phyloP scores from a whole-genome alignment of 2,113 vertebrate species.

The Rissa tridactyla region DNA sequence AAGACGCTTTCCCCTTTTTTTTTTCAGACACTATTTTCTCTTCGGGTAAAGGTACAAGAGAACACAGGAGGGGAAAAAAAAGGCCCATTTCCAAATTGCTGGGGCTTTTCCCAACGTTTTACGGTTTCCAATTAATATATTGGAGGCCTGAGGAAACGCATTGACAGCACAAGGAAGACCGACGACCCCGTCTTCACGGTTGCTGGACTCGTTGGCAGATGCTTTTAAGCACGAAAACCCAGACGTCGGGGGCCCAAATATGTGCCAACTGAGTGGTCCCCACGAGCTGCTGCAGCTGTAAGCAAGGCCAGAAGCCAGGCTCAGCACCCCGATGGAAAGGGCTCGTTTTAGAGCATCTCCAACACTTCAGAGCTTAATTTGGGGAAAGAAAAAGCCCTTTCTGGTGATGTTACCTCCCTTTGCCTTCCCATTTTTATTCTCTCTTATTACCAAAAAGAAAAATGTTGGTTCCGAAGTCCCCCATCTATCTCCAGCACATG shows the following conservation, averaged over 20 bases:
- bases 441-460: background rate
- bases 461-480: background rate
- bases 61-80: background rate
- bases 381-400: background rate
- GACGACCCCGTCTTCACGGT: background rate
- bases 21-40: background rate
- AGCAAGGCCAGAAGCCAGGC: background rate
- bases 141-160: background rate
- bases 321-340: background rate
- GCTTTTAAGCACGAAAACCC: background rate
- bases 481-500: background rate
- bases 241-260: background rate
- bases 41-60: background rate
- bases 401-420: background rate
- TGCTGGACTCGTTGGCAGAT: background rate
- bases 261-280: background rate
- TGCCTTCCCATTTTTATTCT: background rate
- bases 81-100: background rate
- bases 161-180: background rate
- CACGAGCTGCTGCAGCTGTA: background rate
- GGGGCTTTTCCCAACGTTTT: background rate
- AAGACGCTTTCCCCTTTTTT: background rate
- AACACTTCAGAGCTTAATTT: background rate
- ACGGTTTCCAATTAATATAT: background rate
- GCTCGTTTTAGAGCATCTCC: background rate